phyloP scores from a whole-genome alignment of 2,888 invertebrate species.

The Stramonita haemastoma region DNA sequence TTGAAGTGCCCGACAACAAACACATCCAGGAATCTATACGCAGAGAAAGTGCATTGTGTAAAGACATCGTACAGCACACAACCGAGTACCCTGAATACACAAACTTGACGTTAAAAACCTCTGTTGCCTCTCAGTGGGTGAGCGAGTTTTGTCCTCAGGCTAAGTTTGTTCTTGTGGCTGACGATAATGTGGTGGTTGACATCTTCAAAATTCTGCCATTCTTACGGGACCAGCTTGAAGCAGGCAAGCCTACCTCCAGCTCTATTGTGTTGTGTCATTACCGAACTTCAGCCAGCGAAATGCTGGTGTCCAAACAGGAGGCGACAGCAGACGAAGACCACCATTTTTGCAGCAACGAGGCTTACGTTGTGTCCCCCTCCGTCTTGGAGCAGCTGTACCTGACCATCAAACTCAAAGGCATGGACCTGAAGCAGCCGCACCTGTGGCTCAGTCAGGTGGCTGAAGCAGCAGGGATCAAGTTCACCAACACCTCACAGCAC shows the following conservation, averaged over 20 bases:
- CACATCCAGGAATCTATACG: conserved; percentile 45
- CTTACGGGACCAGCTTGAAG: conserved; percentile 35
- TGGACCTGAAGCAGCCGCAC: background rate
- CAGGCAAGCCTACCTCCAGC: conserved; percentile 25
- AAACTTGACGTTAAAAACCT: conserved; percentile 48
- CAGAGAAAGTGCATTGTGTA: conserved; percentile 41
- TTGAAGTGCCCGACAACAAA: conserved; percentile 39
- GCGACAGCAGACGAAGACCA: conserved; percentile 40
- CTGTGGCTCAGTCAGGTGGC: conserved; percentile 52
- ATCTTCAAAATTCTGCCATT: conserved; percentile 53
- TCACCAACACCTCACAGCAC: conserved; percentile 45
- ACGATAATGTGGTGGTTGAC: conserved; percentile 54
- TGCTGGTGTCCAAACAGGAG: conserved; percentile 24
- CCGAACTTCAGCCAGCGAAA: conserved; percentile 48
- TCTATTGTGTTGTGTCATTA: conserved; percentile 49
- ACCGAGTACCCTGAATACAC: conserved; percentile 36
- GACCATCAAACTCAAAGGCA: conserved; percentile 51
- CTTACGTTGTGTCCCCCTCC: conserved; percentile 49
- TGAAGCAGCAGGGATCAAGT: conserved; percentile 48
- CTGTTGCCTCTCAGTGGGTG: conserved; percentile 46
- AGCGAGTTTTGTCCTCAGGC: conserved; percentile 47
- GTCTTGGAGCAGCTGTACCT: conserved; percentile 50
- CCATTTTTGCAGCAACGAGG: conserved; percentile 48
- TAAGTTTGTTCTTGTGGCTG: conserved; percentile 45
- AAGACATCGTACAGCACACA: conserved; percentile 47